Percentiles rank a stretch among this genome's conserved stretches.
Evolutionary conservation across 1,140 invertebrate species (phyloP).

Genomic region (Anagrus nilaparvatae): DNA sequence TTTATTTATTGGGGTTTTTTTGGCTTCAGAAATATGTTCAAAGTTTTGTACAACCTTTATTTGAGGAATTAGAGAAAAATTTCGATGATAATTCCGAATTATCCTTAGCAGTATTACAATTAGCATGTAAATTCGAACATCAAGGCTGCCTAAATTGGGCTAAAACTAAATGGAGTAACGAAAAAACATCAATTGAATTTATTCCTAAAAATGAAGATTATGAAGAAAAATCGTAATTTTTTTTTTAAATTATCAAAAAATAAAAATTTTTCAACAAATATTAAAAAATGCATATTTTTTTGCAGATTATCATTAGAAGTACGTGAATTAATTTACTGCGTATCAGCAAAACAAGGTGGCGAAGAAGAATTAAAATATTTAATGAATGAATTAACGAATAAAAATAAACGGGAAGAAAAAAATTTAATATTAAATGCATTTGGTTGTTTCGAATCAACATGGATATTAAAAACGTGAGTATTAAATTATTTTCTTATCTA

Average conservation of each 20-base stretch:
- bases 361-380: constrained; percentile 32
- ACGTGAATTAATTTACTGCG: constrained; percentile 32
- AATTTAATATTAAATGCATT: constrained; percentile 27
- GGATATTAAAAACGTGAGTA: constrained; percentile 31
- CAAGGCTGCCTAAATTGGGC: constrained; percentile 26
- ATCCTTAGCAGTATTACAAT: constrained; percentile 36
- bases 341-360: constrained; percentile 28
- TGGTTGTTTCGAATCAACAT: constrained; percentile 29
- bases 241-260: too few relatives aligned
- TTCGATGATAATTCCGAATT: constrained; percentile 37
- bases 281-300: too few relatives aligned
- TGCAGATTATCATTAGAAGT: constrained; percentile 29
- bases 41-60: constrained; percentile 6
- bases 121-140: constrained; percentile 27
- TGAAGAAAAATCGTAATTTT: too few relatives aligned
- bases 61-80: constrained; percentile 19
- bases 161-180: constrained; percentile 12
- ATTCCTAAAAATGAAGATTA: too few relatives aligned
- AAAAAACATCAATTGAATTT: neutral
- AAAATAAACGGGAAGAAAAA: constrained; percentile 25
- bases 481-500: too few relatives aligned
- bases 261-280: too few relatives aligned
- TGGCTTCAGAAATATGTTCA: too few relatives aligned
- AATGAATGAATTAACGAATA: constrained; percentile 20
- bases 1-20: too few relatives aligned